These are phyloP conservation scores for Brachyistius frenatus DNA, from an alignment of 2,113 vertebrate species.

Conservation along the genomic window DNA sequence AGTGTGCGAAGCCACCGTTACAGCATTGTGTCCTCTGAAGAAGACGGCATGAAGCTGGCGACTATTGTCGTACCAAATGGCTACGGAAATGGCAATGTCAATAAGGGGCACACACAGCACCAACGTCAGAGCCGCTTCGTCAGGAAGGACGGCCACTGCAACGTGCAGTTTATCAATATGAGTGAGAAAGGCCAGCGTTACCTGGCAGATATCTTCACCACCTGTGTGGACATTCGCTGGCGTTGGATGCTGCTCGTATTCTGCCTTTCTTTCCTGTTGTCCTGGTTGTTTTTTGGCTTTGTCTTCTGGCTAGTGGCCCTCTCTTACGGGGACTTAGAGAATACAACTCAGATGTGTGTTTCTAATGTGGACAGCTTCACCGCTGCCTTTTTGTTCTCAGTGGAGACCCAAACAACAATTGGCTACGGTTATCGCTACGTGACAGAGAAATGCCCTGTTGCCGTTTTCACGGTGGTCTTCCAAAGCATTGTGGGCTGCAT, in stretches of 20 bases:
- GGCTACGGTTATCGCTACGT: slow-evolving; percentile 96
- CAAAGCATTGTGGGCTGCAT: slow-evolving; percentile 98
- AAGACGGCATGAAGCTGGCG: slow-evolving; percentile 95
- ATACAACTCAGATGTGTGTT: slow-evolving; percentile 88
- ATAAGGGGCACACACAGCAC: slow-evolving; percentile 89
- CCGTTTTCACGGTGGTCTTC: slow-evolving; percentile 96
- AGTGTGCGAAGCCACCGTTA: slow-evolving; percentile 98
- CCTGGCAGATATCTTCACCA: slow-evolving; percentile 97
- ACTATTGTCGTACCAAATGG: slow-evolving; percentile 92
- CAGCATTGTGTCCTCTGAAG: slow-evolving; percentile 97
- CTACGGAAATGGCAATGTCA: slow-evolving; percentile 92
- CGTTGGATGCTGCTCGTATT: slow-evolving; percentile 97
- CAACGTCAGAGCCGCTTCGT: slow-evolving; percentile 93
- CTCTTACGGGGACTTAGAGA: slow-evolving; percentile 91
- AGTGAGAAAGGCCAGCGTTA: slow-evolving; percentile 97
- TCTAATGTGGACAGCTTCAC: slow-evolving; percentile 97
- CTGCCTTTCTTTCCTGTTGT: slow-evolving; percentile 93
- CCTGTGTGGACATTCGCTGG: slow-evolving; percentile 98
- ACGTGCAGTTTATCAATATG: slow-evolving; percentile 97
- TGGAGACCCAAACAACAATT: slow-evolving; percentile 98
- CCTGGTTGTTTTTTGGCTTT: slow-evolving; percentile 96
- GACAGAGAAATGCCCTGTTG: slow-evolving; percentile 94
- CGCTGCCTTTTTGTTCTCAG: slow-evolving; percentile 96
- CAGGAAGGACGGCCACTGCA: slow-evolving; percentile 96
- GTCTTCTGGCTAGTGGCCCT: slow-evolving; percentile 96